Base-by-base conservation (phyloP, 2,888 invertebrate genomes). In the Phengaris arion region DNA sequence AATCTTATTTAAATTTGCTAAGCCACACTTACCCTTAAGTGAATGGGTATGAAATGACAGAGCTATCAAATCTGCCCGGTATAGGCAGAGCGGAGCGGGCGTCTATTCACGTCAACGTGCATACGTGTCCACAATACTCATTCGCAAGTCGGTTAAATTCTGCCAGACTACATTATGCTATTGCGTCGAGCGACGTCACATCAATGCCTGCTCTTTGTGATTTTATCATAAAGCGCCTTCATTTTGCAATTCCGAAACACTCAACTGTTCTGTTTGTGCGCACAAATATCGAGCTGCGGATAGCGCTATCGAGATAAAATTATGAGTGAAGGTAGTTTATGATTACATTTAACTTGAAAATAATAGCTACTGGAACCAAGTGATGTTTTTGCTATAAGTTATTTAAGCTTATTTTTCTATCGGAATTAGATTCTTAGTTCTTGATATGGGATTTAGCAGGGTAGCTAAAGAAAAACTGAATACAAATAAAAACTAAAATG, bases 121-220 rank as follows among this genome's bases (percentile, higher is more conserved):
- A 79, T 87, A 89, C 90, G 89, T 88, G 88, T 82, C 81, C 85
- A 87, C 89, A 90, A 91, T 90, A 83, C 83, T 80, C 83, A 81
- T 83, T 84, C 83, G 83, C 82, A 84, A 84, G 82, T 82, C 75
- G 79, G 81, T 81, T 79, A 82, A 86, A 89, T 89, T 87, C 86
- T 85, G 87, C 89, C 88, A 89, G 87, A 89, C 89, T 86, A 83
- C 81, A 79, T 77, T 74, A 75, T 75, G 72, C 68, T 48, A 55
- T 48, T 74, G 51, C 64, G 35, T 45, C n/a, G 54, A 68, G 74
- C 48, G 55, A 69, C 55, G 55, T 57, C 46, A 68, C 54, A 35
- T 68, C 51, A 22, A 75, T 69, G 74, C 4, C 15, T 46, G 54
- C 54, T 54, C 68, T 76, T 52, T 70, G 70, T 70, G 72, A 72